Evolutionary conservation across 2,113 vertebrate species (phyloP), one percentile per base, ranked within the genome.

Genomic region (Seriola rivoliana): DNA sequence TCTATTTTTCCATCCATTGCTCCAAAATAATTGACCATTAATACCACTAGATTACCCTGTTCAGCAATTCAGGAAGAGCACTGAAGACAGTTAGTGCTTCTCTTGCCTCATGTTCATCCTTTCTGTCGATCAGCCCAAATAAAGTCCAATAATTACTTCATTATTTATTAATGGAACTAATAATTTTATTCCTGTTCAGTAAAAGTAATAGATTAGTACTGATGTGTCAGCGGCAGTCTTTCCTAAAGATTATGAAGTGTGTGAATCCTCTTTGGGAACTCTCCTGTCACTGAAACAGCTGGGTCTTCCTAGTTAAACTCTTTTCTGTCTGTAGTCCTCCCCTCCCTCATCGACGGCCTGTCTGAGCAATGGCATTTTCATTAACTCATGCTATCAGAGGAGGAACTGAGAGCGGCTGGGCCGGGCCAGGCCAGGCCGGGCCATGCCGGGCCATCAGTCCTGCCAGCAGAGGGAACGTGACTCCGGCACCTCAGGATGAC

Each of bases 321-420:
- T 0, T 46, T 34, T 42, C 36, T 63, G 0, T 32, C 36, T 8
- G 12, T 67, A 60, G 5, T 13, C 42, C 57, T 8, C 52, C 71
- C 13, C 50, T 17, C 23, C 21, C 21, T 54, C 76, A 63, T 64
- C 54, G 72, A 75, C 2, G 60, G 68, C 8, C 32, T 23, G 84
- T 80, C 76, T 32, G 65, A 55, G 34, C 77, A 25, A 85, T 68
- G 71, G 75, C 72, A 42, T 90, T 85, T 90, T 86, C 81, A 88
- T 91, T 75, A 78, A 85, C 62, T 82, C 8, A 48, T 52, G 42
- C 70, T 52, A 8, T 85, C 73, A 1, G 83, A 67, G 74, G 71
- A 54, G 58, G 38, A 32, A 50, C 13, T 2, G 58, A 71, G 60
- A 57, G 9, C 63, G 0, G 52, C 52, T 9, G 1, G 8, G 21